Base-by-base conservation (phyloP, 1,140 invertebrate genomes). In the Drosophila tani region DNA sequence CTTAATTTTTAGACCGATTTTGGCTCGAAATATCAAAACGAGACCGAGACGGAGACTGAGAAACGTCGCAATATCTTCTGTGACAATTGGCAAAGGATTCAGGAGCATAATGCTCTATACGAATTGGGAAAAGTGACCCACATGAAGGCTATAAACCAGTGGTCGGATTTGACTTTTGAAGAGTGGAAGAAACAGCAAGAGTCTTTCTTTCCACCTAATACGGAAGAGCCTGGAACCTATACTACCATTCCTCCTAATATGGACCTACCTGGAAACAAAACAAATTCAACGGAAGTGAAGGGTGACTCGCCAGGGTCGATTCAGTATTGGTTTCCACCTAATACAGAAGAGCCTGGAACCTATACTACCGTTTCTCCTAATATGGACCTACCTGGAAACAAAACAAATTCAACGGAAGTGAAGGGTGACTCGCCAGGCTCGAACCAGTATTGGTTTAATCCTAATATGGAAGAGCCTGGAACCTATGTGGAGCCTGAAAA, bases 131-230 rank as follows among this genome's bases (percentile, higher is more conserved):
- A 53, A 8, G 47, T 59, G 0, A 43, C 67, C 3, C 66, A 65
- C n/a, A 47, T 49, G n/a, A 71, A 65, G 71, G 19, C 43, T 5
- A 60, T 85, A 9, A 86, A 81, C 63, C 53, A 75, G 27, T 85
- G 69, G 21, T 51, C 63, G 56, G 82, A 87, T 53, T 32, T 59
- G 29, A 75, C 64, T 0, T 40, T 51, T 32, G 76, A 82, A 1
- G 82, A 86, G 40, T 76, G 73, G 53, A 32, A 29, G 12, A 19
- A 2, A 4, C 50, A 1, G 27, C 27, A 29, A 5, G 21, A 24
- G 2, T 3, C 21, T 24, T 24, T 0, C 0, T 51, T 51, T 51
- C 27, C 27, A 0, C 50, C 50, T 0, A 51, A 51, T 32, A 19
- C 7, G 11, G 50, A 32, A 17, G 50, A 32, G 3, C 50, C 50